Evolutionary conservation across 1,140 invertebrate species (phyloP), one percentile per base, ranked within the genome.

Genomic region (Ephestia elutella): DNA sequence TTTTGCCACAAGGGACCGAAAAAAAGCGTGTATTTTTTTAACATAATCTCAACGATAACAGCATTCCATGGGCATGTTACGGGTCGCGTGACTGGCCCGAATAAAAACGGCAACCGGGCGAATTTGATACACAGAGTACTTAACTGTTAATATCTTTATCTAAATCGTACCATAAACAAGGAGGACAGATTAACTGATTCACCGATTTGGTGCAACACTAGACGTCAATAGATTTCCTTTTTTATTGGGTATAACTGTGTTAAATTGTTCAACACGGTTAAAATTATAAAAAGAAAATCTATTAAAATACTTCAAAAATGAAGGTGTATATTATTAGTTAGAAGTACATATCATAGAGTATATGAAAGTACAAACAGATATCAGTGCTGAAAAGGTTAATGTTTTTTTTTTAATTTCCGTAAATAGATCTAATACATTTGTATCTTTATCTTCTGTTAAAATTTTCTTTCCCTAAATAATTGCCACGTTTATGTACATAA

Each of bases 51-150:
- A 48, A 53, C 59, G 61, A 66, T 71, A 71, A 70, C 68, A 74
- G 70, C 75, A 81, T 85, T 78, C 80, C 73, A 62, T 56, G 48
- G 51, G 61, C 72, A 68, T 85, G 80, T 82, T 67, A 64, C 65
- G 19, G 18, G 38, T 82, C 65, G 81, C 81, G 81, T 84, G 81
- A 75, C 75, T 54, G 15, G 56, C 44, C 51, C 53, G 55, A 73
- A 80, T 82, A 82, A 80, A 44, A 80, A 74, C 54, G 59, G 11
- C 30, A 51, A 49, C 56, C 67, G 68, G 59, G 62, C 65, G 69
- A 82, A 81, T 81, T 81, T 81, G 80, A 85, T 78, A 71, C 73
- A 70, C 51, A 66, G 59, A 66, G 66, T 71, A 73, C 67, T 78
- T 72, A 73, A 78, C 60, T 70, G 68, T 60, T 69, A 68, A 78